Conservation (phyloP, 2,113 vertebrate genomes). For the Dipodomys stephensi region DNA sequence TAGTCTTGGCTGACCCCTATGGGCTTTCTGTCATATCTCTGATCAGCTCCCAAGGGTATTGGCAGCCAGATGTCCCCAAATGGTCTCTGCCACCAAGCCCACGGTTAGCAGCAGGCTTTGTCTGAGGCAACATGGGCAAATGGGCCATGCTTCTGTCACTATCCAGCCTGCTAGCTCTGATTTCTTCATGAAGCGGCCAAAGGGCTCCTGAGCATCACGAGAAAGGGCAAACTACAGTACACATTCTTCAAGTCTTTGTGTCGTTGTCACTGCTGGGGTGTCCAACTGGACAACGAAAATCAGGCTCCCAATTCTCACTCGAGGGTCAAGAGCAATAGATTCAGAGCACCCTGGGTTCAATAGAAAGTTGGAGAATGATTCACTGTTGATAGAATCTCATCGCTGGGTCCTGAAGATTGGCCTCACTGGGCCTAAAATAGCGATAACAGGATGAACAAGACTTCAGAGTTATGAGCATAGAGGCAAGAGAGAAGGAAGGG, state of each 20-base stretch:
- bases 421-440: background rate
- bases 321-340: background rate
- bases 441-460: background rate
- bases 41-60: background rate
- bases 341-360: background rate
- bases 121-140: rapidly evolving
- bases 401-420: background rate
- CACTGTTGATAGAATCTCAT: background rate
- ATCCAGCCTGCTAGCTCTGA: too few relatives aligned
- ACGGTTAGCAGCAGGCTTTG: background rate
- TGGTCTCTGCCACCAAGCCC: background rate
- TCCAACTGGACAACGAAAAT: background rate
- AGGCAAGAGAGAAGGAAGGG: background rate
- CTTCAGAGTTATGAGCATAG: too few relatives aligned
- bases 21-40: rapidly evolving
- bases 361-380: background rate
- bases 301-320: background rate
- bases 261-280: background rate
- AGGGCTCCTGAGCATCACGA: background rate
- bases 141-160: background rate
- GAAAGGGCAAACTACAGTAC: background rate
- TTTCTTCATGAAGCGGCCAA: background rate
- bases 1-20: background rate
- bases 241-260: background rate
- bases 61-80: background rate